Base-by-base conservation (phyloP, 2,113 vertebrate species). In the Dendrocopos noguchii region DNA sequence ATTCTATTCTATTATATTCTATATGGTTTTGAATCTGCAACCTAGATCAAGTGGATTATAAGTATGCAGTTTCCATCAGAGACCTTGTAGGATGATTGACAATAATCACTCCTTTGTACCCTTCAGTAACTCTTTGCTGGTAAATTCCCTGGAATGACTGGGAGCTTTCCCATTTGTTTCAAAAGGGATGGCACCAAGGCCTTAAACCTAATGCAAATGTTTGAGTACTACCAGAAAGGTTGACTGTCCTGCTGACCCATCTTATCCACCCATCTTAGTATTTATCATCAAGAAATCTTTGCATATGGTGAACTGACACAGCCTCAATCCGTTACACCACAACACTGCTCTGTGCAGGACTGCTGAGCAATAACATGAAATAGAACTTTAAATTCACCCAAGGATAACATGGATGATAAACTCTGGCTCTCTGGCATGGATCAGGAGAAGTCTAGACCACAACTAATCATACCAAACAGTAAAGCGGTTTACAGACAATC, bases 401-500 rank as follows among this genome's bases (percentile, higher is more conserved):
- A 44, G n/a, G 79, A 34, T 15, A 84, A 46, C 25, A 31, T 82
- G 66, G 46, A 47, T 82, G 46, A 33, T 85, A 61, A 91, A 60
- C 46, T 16, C 12, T 70, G 61, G n/a, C 52, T 80, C 67, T 87
- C 39, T 19, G 39, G 31, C 44, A 59, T 1, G 19, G 63, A 75
- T 79, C 66, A 92, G 63, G 63, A 94, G n/a, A 91, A 93, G 85
- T 60, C 68, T 27, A 80, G 59, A 75, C 28, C 46, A 24, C 24
- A 47, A 34, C 82, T 87, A 94, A 55, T 82, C 11, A 65, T 65
- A 93, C 89, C 5, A 4, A 85, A 96, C 87, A 89, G 74, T 73
- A 88, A 94, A 86, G 70, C 80, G 88, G 18, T 90, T 94, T 55
- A 92, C 82, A 95, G 34, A 93, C 91, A 94, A 83, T 55, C 73